phyloP scores from a whole-genome alignment of 2,888 invertebrate genomes.

The Thymelicus lineola region DNA sequence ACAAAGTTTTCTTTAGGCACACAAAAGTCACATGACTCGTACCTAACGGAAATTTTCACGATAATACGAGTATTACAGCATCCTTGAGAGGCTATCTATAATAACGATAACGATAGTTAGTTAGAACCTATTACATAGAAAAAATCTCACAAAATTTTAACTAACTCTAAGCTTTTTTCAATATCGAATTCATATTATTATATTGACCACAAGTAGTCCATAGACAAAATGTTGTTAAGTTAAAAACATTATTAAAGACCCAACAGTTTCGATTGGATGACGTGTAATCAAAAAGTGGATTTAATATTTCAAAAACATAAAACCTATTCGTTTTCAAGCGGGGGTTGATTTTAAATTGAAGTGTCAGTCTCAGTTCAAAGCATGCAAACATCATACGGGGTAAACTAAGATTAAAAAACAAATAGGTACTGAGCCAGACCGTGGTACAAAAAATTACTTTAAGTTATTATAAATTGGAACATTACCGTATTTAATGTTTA shows the following conservation, averaged over 20 bases:
- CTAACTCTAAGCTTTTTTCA: too few relatives aligned
- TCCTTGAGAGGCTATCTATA: slow-evolving; percentile 7
- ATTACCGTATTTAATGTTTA: background rate
- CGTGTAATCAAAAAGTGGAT: background rate
- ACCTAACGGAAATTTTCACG: slow-evolving; percentile 28
- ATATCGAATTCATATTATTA: too few relatives aligned
- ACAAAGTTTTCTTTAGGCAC: slow-evolving; percentile 15
- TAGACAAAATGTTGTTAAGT: background rate
- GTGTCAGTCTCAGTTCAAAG: slow-evolving; percentile 14
- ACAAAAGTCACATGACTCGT: slow-evolving; percentile 26
- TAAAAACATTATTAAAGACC: background rate
- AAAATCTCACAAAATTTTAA: background rate
- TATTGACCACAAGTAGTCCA: too few relatives aligned
- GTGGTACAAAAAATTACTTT: background rate
- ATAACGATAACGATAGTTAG: slow-evolving; percentile 1
- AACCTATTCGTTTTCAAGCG: slow-evolving; percentile 10
- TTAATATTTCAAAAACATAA: slow-evolving; percentile 9
- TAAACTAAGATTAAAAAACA: background rate
- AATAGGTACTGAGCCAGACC: background rate
- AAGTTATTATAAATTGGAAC: background rate
- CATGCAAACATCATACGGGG: background rate
- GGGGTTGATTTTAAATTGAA: slow-evolving; percentile 20
- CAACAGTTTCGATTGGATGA: background rate
- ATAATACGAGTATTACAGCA: slow-evolving; percentile 4
- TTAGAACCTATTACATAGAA: background rate